Conservation (phyloP, 2,888 invertebrate genomes). For the Drosophila macrospina region DNA sequence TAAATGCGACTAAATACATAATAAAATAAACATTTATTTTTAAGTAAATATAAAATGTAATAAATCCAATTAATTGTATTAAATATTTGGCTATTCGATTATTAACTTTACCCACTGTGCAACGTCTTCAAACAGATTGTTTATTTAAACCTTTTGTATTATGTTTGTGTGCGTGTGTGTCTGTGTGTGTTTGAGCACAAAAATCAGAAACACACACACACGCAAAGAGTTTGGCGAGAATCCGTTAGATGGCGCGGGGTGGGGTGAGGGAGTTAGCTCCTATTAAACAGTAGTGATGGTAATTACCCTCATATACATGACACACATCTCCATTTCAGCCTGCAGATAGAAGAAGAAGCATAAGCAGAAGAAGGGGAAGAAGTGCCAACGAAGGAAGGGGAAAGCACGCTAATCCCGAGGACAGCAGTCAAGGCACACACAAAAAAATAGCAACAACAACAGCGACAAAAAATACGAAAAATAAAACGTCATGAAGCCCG, state of each 20-base stretch:
- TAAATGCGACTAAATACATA: neutral
- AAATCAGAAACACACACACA: constrained; percentile 55
- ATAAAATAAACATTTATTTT: too few relatives aligned
- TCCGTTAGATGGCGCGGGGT: neutral
- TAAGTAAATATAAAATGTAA: neutral
- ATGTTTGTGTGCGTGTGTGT: constrained; percentile 27
- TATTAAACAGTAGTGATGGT: constrained; percentile 61
- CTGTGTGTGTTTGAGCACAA: constrained; percentile 56
- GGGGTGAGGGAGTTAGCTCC: constrained; percentile 5
- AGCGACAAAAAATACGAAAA: neutral
- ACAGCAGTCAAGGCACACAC: constrained; percentile 42
- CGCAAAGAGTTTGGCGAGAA: neutral
- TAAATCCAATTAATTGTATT: neutral
- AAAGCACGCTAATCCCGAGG: constrained; percentile 58
- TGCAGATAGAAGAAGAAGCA: constrained; percentile 36
- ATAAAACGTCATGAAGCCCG: constrained; percentile 65
- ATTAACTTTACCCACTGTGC: constrained; percentile 8
- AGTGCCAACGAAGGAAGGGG: constrained; percentile 10
- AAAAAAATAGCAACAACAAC: neutral
- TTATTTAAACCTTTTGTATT: constrained; percentile 37
- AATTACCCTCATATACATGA: constrained; percentile 74
- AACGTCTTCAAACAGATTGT: constrained; percentile 26
- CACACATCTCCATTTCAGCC: constrained; percentile 52
- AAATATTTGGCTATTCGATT: neutral
- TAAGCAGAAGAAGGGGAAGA: neutral